Base-by-base conservation (phyloP, 2,113 vertebrate species). In the Nothobranchius kuhntae region DNA sequence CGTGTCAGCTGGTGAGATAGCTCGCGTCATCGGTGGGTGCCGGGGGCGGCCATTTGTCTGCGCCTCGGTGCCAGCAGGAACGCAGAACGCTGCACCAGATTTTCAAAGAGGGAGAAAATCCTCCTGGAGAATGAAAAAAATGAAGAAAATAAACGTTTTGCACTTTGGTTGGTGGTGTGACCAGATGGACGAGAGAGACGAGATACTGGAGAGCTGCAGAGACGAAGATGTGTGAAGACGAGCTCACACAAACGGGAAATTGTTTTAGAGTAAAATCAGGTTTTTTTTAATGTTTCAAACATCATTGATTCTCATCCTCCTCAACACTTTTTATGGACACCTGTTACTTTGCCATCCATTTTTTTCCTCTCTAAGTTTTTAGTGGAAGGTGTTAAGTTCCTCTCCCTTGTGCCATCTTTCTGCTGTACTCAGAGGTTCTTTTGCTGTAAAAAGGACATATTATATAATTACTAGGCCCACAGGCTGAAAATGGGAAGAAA, bases 11-110 rank as follows among this genome's bases (percentile, higher is more conserved):
- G 72, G 76, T 80, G 76, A 66, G 65, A 78, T 38, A 65, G 56
- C 84, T 86, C 80, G 58, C 21, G 21, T 21, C 21, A 21, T 90
- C 88, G 80, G 73, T 76, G 66, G 73, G 74, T 82, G 77, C 26
- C 2, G 55, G 45, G 69, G 65, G 55, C 63, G 58, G 47, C 81
- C 80, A 75, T 90, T 91, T 89, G 86, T 89, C 86, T 74, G 54
- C 60, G 76, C 87, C 83, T 75, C 2, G 24, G 71, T 85, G 81
- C 83, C 86, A 88, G 72, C 73, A 53, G 70, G 77, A 80, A 44
- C 38, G 48, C 87, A 82, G 83, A 82, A 82, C 71, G 80, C 77
- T 74, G 68, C 64, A 69, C 68, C 81, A 81, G 80, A 81, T 84
- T 87, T 77, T 11, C 44, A 74, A 71, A 78, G 57, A 65, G 56